Conservation (phyloP, 1,140 invertebrate species). For the Bombus consobrinus region DNA sequence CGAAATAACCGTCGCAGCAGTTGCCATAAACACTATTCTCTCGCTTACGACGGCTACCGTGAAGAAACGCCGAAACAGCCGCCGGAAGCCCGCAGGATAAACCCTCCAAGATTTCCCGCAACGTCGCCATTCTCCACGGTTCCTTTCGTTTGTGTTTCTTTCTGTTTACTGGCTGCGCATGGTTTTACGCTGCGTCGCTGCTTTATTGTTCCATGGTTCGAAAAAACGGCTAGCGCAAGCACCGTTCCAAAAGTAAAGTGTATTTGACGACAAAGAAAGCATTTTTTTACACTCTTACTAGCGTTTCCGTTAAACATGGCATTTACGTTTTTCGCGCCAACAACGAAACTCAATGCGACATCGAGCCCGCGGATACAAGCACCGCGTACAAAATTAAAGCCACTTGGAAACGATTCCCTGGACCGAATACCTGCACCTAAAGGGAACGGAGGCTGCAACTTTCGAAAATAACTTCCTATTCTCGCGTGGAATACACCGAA, state of each 20-base stretch:
- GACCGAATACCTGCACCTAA: background rate
- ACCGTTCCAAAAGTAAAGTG: slow-evolving; percentile 9
- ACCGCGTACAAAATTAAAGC: background rate
- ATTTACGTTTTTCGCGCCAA: background rate
- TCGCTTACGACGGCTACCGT: slow-evolving; percentile 33
- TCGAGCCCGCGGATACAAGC: background rate
- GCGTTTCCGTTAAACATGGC: background rate
- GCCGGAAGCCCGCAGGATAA: slow-evolving; percentile 57
- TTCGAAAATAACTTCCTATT: slow-evolving; percentile 50
- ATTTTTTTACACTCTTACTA: background rate
- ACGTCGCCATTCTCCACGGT: slow-evolving; percentile 45
- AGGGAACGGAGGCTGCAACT: background rate
- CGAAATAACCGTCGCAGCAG: background rate
- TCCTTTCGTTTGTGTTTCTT: slow-evolving; percentile 5
- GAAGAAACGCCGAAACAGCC: slow-evolving; percentile 57
- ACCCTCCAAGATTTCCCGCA: slow-evolving; percentile 54
- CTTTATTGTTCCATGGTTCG: slow-evolving; percentile 30
- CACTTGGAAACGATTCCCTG: background rate
- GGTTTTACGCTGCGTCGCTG: slow-evolving; percentile 38
- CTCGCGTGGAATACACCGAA: slow-evolving; percentile 42
- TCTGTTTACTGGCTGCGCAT: slow-evolving; percentile 55
- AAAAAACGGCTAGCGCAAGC: slow-evolving; percentile 13
- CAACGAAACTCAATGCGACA: background rate
- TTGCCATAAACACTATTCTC: slow-evolving; percentile 45
- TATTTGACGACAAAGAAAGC: slow-evolving; percentile 29